Evolutionary conservation across 2,113 vertebrate species (phyloP), one percentile per base, ranked within the genome.

Genomic region (Xyrauchen texanus): DNA sequence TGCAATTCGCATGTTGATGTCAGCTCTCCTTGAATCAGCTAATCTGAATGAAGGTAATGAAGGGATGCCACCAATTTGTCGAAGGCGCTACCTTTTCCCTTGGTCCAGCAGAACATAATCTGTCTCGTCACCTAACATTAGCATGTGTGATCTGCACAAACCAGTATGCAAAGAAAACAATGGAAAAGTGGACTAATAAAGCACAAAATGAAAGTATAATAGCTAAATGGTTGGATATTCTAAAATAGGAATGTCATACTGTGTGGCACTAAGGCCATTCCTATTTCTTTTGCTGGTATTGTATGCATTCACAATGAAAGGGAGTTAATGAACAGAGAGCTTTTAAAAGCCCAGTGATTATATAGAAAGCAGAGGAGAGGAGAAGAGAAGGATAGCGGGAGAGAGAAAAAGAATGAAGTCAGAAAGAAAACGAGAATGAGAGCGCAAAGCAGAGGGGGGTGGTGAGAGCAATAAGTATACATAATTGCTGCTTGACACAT

Each of bases 401-500:
- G 68, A 68, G 63, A 82, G 42, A 62, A 81, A 63, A 34, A 71
- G 84, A 76, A 68, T 82, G 78, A 75, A 80, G 73, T 66, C 21
- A 77, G 78, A 67, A 70, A 13, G 8, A 13, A 16, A 34, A 42
- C 51, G 55, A 47, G 51, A 66, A 21, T 9, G 78, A 60, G 82
- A 77, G 69, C 83, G 85, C 77, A 88, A 64, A 80, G 57, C 67
- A 57, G 58, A 75, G 63, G 75, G 77, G 81, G 81, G 70, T 49
- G 69, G 80, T 87, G 85, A 89, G 88, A 82, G 84, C 86, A 88
- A 87, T 92, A 92, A 94, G 91, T 93, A 91, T 91, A 92, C 91
- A 92, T 93, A 94, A 94, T 94, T 94, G 91, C 91, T 92, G 91
- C 91, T 92, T 91, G 89, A 91, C 91, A 93, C 91, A 89, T 94